phyloP scores from a whole-genome alignment of 2,797 vertebrate species.

The Carapus acus region DNA sequence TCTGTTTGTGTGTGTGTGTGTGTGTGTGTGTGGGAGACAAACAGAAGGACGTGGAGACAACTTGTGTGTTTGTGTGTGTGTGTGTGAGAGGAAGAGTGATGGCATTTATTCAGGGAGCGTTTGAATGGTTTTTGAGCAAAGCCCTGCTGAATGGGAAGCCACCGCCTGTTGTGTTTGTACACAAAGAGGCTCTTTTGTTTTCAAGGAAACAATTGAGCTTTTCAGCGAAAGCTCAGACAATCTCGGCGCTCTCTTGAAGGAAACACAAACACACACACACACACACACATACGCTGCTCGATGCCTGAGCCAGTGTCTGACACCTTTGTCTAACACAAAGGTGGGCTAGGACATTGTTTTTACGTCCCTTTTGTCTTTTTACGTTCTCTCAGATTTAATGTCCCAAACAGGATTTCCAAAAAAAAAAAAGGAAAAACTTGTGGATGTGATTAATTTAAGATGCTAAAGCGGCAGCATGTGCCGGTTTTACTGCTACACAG shows the following conservation, averaged over 20 bases:
- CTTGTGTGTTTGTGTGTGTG: slow-evolving; percentile 46
- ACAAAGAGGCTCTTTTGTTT: slow-evolving; percentile 72
- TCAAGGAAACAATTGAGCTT: slow-evolving; percentile 67
- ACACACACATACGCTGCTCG: slow-evolving; percentile 31
- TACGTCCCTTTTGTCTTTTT: slow-evolving; percentile 30
- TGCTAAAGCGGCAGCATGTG: background rate
- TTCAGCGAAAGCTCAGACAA: slow-evolving; percentile 57
- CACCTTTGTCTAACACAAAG: slow-evolving; percentile 55
- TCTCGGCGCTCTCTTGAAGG: slow-evolving; percentile 45
- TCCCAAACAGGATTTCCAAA: no score
- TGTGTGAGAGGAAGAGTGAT: slow-evolving; percentile 40
- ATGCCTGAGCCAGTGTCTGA: slow-evolving; percentile 45
- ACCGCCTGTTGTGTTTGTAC: slow-evolving; percentile 65
- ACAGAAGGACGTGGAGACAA: slow-evolving; percentile 38
- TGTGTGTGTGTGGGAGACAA: slow-evolving; percentile 36
- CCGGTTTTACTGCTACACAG: background rate
- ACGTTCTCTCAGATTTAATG: slow-evolving; percentile 3
- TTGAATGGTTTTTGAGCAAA: slow-evolving; percentile 55
- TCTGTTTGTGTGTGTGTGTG: slow-evolving; percentile 45
- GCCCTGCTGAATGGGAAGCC: slow-evolving; percentile 56
- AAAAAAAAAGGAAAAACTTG: slow-evolving; percentile 2
- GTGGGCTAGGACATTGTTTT: slow-evolving; percentile 39
- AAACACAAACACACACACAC: slow-evolving; percentile 31
- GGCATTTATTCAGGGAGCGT: slow-evolving; percentile 43
- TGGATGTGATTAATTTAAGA: background rate